Base-by-base conservation (phyloP, 2,888 invertebrate species). In the Volucella bombylans region DNA sequence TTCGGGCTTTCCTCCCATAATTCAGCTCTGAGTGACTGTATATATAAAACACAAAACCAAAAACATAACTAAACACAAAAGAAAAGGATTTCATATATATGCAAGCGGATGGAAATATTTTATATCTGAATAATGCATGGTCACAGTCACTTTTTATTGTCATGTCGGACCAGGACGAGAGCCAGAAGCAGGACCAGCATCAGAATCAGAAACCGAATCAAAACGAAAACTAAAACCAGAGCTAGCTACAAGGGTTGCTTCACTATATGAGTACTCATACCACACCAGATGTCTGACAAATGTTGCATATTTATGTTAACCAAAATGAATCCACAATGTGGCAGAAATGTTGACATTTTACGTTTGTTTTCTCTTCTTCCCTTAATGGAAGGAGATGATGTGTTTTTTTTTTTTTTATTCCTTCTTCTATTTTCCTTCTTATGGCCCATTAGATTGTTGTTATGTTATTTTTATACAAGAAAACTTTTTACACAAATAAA, bases 371-470 rank as follows among this genome's bases (percentile, higher is more conserved):
- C 47, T 59, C 12, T 38, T 49, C 12, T 52, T 18, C 23, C 9
- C 38, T 49, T 45, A 49, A 72, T 52, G 61, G 41, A 64, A 12
- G 49, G 18, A 31, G 8, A 23, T 1, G 14, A 31, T 14, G 39
- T 57, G 12, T 18, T 49, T 38, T 57, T 67, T 11, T 65, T 39
- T 74, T 54, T 54, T 18, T 18, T 18, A 18, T 38, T n/a, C 18
- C 43, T 55, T 39, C 18, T 55, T 47, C 39, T 10, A 11, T 67
- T 47, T 57, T 52, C 38, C 54, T 64, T 59, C 68, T 65, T 71
- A 80, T 45, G 83, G 71, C 83, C 83, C 83, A 80, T 83, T 83
- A 80, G 61, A 71, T 67, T 76, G 74, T 74, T 80, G 41, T 82
- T 82, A 64, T 79, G 54, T 83, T 83, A 65, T 76, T 83, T 80